These are phyloP conservation scores for Phallusia fumigata DNA, from an alignment of 23 tunicate species.

Conservation along the genomic window DNA sequence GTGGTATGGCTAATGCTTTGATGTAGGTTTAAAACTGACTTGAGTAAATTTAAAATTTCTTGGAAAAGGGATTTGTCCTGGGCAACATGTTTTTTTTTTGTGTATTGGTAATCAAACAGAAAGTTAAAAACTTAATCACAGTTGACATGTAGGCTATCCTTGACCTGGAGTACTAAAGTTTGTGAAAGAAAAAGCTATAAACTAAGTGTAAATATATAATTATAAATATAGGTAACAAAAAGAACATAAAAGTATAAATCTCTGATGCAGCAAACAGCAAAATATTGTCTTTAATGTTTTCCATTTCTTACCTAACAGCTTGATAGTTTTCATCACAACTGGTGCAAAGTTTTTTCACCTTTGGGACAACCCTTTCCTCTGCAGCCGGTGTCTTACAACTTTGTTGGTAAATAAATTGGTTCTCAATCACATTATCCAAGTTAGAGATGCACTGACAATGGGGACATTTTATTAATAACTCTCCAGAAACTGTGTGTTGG, in stretches of 20 bases:
- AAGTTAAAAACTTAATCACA: too few species aligned
- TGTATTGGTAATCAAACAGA: too few species aligned
- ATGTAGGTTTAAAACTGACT: neutral
- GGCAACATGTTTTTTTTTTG: too few species aligned
- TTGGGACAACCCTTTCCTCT: neutral
- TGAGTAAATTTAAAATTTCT: too few species aligned
- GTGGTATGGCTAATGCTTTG: neutral
- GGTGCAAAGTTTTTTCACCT: conserved; percentile 36
- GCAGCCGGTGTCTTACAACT: neutral
- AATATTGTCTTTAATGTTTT: too few species aligned
- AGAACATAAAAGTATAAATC: neutral
- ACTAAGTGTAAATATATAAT: too few species aligned
- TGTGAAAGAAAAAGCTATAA: too few species aligned
- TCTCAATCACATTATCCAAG: conserved; percentile 21
- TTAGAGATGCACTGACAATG: conserved; percentile 40
- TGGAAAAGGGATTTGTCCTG: too few species aligned
- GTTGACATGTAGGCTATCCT: too few species aligned
- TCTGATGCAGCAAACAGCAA: neutral
- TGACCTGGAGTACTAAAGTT: too few species aligned
- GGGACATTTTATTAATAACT: conserved; percentile 33
- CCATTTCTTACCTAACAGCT: conserved; percentile 35
- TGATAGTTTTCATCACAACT: conserved; percentile 39
- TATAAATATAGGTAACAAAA: neutral
- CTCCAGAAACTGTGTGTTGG: neutral
- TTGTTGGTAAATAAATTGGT: conserved; percentile 6